phyloP scores from a whole-genome alignment of 2,113 vertebrate genomes.

The Scytalopus superciliaris region DNA sequence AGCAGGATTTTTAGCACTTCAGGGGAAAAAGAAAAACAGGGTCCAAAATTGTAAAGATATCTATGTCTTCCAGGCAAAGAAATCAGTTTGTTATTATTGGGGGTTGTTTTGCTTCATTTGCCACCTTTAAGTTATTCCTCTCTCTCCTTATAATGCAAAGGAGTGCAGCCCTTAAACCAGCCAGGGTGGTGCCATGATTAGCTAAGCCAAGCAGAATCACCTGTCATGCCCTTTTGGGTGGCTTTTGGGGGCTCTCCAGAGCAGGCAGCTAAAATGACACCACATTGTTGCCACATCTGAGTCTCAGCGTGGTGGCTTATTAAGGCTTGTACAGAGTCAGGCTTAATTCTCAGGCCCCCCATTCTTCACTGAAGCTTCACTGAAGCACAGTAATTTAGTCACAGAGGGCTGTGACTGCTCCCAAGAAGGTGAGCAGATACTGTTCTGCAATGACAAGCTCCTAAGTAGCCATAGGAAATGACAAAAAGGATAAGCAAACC shows the following conservation, averaged over 20 bases:
- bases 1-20: background rate
- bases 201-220: background rate
- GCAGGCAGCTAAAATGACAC: background rate
- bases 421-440: background rate
- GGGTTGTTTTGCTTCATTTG: background rate
- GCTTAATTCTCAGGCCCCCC: background rate
- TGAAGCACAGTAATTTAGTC: background rate
- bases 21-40: background rate
- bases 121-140: background rate
- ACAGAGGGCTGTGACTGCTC: background rate
- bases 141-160: background rate
- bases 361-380: background rate
- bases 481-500: background rate
- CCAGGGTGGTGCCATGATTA: background rate
- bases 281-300: background rate
- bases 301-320: background rate
- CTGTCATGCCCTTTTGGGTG: background rate
- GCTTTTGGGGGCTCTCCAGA: background rate
- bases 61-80: background rate
- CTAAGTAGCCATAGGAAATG: background rate
- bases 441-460: background rate
- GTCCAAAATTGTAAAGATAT: background rate
- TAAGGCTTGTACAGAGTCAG: background rate
- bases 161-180: background rate
- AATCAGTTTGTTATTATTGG: background rate